Base-by-base conservation (phyloP, 2,888 invertebrate genomes). In the Tachystola acroxantha region DNA sequence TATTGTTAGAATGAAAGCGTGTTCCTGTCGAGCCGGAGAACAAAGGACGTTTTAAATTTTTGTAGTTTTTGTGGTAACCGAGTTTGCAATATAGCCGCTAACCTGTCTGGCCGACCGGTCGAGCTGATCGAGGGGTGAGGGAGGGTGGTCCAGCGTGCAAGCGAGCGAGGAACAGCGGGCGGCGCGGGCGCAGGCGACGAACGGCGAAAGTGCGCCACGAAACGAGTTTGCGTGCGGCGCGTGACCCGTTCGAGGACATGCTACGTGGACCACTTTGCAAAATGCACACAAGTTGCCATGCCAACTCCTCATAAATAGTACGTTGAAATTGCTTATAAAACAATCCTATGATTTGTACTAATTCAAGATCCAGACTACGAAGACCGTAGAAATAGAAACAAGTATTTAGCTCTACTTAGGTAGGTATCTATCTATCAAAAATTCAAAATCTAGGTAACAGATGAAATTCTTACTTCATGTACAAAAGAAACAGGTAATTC, bases 171-270 rank as follows among this genome's bases (percentile, higher is more conserved):
- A 62, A 67, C 53, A 68, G 24, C n/a, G 48, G 48, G 43, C 45
- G 46, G 54, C 66, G 67, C 74, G 53, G 59, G 73, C 74, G 73
- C 78, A 74, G 58, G 53, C 75, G 63, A 65, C 63, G 65, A 69
- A 64, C 71, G 79, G 82, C 81, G 84, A 82, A 85, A 85, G 84
- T 84, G 73, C 74, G 75, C 70, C 52, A 67, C 62, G 59, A 64
- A 84, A 84, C 84, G 62, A 65, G 84, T 85, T 84, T 80, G 74
- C 67, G 60, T 63, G 66, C 68, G 64, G 67, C 74, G 77, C 82
- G 84, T 84, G 84, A 84, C 84, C 82, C 62, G 80, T 71, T 70
- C 74, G 82, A 80, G 84, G 84, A 81, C 82, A 78, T 51, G 71
- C 64, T 60, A 46, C 54, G 63, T 64, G 56, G 49, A 63, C 64